Evolutionary conservation across 2,888 invertebrate species (phyloP).

Genomic region (Junonia oenone): DNA sequence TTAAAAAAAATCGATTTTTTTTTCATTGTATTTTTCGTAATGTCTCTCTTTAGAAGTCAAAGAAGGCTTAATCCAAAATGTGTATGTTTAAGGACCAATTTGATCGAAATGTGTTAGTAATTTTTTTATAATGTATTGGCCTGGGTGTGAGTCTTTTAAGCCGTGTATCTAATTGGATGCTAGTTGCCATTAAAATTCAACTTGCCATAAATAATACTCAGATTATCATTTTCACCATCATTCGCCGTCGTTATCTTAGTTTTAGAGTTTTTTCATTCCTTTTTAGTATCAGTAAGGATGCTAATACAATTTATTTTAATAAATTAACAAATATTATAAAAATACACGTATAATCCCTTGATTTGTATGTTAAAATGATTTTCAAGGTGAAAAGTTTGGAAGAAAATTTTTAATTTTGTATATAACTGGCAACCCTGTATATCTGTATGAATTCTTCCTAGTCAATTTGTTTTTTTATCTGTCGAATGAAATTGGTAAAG

Average conservation of each 20-base stretch:
- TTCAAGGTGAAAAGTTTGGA: not conserved
- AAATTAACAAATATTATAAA: not conserved
- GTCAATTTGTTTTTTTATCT: conserved; percentile 10
- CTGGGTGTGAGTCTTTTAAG: too few species aligned
- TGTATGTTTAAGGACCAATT: too few species aligned
- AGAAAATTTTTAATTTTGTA: not conserved
- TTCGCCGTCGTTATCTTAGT: not conserved
- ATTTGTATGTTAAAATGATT: not conserved
- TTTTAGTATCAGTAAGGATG: not conserved
- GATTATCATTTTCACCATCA: not conserved
- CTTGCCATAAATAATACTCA: conserved; percentile 15
- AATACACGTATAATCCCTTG: too few species aligned
- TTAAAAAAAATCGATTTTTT: too few species aligned
- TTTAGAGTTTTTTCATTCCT: not conserved
- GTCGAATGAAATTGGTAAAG: not conserved
- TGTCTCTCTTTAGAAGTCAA: too few species aligned
- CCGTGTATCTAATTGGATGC: not conserved
- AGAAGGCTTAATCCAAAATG: too few species aligned
- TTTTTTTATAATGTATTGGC: too few species aligned
- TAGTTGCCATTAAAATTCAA: not conserved
- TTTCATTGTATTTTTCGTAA: too few species aligned
- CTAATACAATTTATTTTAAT: not conserved
- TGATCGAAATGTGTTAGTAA: too few species aligned
- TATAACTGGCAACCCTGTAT: not conserved
- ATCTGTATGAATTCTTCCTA: conserved; percentile 1